Percentiles rank a stretch among this genome's conserved stretches.
These are phyloP conservation scores for Steinernema feltiae DNA, from an alignment of 1,140 invertebrate genomes.

Conservation along the genomic window DNA sequence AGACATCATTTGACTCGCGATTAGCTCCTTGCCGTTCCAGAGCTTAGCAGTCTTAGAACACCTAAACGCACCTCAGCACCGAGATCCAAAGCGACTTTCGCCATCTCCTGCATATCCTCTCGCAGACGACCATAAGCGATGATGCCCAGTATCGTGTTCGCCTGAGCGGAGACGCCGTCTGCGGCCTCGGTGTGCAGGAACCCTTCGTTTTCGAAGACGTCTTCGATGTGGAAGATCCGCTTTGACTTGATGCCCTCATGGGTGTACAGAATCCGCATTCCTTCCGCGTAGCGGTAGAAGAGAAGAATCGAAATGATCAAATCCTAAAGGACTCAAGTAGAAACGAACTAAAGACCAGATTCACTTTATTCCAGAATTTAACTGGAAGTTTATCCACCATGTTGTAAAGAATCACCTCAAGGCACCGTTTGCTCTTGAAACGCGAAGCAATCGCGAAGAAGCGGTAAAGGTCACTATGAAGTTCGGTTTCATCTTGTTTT, in stretches of 20 bases:
- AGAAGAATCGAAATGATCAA: not conserved
- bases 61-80: not conserved
- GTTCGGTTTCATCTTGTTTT: too few species aligned
- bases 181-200: not conserved
- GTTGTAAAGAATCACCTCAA: not conserved
- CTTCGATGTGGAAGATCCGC: not conserved
- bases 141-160: not conserved
- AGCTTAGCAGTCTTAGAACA: too few species aligned
- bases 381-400: not conserved
- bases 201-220: not conserved
- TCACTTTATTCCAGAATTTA: not conserved
- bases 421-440: not conserved
- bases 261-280: not conserved
- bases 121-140: not conserved
- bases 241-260: not conserved
- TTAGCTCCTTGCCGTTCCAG: not conserved
- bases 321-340: not conserved
- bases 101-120: not conserved
- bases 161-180: not conserved
- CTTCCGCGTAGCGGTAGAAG: not conserved
- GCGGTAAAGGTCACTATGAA: too few species aligned
- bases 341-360: not conserved
- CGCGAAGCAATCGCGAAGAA: not conserved
- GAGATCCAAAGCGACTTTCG: not conserved
- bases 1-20: not conserved